These are phyloP conservation scores for Eriosoma lanigerum DNA, from an alignment of 1,140 invertebrate species.

Conservation along the genomic window DNA sequence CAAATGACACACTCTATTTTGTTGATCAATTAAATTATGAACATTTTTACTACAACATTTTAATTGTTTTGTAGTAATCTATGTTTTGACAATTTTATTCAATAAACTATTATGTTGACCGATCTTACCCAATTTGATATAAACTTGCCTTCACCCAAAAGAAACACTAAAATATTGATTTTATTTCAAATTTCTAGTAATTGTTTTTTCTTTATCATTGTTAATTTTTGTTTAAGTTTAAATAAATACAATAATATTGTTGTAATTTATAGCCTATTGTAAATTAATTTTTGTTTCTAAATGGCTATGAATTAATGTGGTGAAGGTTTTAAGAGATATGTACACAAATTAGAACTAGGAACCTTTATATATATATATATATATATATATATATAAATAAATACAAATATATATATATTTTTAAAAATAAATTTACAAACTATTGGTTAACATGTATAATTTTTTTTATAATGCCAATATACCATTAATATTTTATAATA, in stretches of 20 bases:
- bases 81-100: constrained; percentile 1
- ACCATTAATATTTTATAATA: constrained; percentile 23
- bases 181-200: constrained; percentile 11
- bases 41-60: constrained; percentile 1
- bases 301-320: constrained; percentile 19
- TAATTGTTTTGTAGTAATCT: not conserved
- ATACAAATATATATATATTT: not conserved
- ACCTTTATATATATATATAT: constrained; percentile 19
- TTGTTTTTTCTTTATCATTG: constrained; percentile 33
- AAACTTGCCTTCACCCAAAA: not conserved
- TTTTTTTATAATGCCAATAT: not conserved
- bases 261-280: constrained; percentile 7
- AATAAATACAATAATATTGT: constrained; percentile 26
- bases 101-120: not conserved
- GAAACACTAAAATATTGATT: not conserved
- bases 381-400: not conserved
- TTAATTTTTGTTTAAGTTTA: constrained; percentile 45
- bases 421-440: constrained; percentile 7
- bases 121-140: not conserved
- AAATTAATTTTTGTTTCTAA: constrained; percentile 36
- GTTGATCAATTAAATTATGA: constrained; percentile 30
- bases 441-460: constrained; percentile 4
- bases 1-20: constrained; percentile 22
- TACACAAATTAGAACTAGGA: not conserved
- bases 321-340: constrained; percentile 18